Conservation (phyloP, 1,140 invertebrate species). For the Ceratina australensis region DNA sequence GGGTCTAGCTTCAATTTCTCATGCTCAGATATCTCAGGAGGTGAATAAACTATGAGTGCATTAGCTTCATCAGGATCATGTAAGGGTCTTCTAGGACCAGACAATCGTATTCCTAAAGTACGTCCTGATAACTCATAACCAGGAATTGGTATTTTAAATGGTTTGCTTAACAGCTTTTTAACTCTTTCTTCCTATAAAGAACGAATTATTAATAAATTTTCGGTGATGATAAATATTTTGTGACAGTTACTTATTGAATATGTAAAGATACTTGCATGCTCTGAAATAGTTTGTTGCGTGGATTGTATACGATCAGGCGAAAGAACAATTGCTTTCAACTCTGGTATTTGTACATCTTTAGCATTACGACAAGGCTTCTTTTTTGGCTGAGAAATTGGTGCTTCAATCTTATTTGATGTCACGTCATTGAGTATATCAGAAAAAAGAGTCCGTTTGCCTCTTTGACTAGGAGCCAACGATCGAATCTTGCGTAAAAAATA, state of each 20-base stretch:
- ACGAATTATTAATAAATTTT: not conserved
- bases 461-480: slow-evolving; percentile 81
- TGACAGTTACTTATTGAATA: too few relatives aligned
- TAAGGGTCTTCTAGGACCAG: slow-evolving; percentile 86
- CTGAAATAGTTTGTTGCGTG: slow-evolving; percentile 71
- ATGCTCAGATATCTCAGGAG: slow-evolving; percentile 90
- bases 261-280: slow-evolving; percentile 73
- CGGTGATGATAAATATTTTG: not conserved
- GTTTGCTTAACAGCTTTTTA: slow-evolving; percentile 89
- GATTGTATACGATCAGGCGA: slow-evolving; percentile 68
- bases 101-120: slow-evolving; percentile 87
- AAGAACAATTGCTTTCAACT: slow-evolving; percentile 69
- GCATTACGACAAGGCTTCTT: slow-evolving; percentile 66
- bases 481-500: slow-evolving; percentile 71
- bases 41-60: slow-evolving; percentile 94
- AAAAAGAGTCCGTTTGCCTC: slow-evolving; percentile 77
- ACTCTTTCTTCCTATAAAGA: slow-evolving; percentile 87
- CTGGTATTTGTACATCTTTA: slow-evolving; percentile 66
- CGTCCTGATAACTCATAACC: slow-evolving; percentile 91
- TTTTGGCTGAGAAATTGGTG: slow-evolving; percentile 42
- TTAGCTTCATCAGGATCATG: slow-evolving; percentile 97
- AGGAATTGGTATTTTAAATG: slow-evolving; percentile 96
- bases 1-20: slow-evolving; percentile 89
- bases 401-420: not conserved
- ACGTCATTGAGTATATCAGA: slow-evolving; percentile 67